Base-by-base conservation (phyloP, 2,888 invertebrate species). In the Poecilus cupreus region DNA sequence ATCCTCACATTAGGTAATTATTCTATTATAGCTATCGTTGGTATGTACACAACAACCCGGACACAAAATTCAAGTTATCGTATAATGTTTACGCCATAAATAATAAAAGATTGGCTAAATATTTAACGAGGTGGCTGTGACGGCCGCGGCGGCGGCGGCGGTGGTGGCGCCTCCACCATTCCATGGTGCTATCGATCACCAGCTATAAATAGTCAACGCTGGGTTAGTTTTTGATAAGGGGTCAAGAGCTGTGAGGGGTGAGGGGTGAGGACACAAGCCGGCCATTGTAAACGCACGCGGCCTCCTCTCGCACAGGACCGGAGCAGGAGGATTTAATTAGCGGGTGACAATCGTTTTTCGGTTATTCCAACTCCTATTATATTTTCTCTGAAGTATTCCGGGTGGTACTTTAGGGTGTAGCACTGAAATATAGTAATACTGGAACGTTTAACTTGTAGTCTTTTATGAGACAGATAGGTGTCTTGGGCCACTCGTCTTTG, bases 151-250 rank as follows among this genome's bases (percentile, higher is more conserved):
- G 54, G 24, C 18, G 20, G 54, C 6, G 32, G 32, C 32, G 32
- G 32, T 0, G 32, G 32, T 8, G 32, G 32, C 8, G 32, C 3
- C 20, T 24, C 24, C 24, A 54, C 32, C 32, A 32, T 32, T 22
- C 54, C 20, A 20, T 11, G 54, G 20, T 13, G 39, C 20, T 39
- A 70, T 70, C 70, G 70, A 70, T 70, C 70, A 70, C 39, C 37
- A 24, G 20, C 39, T 70, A 70, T 70, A 70, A 70, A 70, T 70
- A 70, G 70, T 39, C 70, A n/a, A 70, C 70, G 70, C 22, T 70
- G 70, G 70, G 37, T 70, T 43, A 43, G 39, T 70, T 70, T 70
- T 70, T 70, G 70, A 70, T 43, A 70, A 43, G 70, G 70, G 70
- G 70, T 70, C 70, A 70, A 70, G 70, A 39, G 70, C 60, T 60